Evolutionary conservation across 2,888 invertebrate genomes (phyloP).

Genomic region (Scaptomyza tumidula): DNA sequence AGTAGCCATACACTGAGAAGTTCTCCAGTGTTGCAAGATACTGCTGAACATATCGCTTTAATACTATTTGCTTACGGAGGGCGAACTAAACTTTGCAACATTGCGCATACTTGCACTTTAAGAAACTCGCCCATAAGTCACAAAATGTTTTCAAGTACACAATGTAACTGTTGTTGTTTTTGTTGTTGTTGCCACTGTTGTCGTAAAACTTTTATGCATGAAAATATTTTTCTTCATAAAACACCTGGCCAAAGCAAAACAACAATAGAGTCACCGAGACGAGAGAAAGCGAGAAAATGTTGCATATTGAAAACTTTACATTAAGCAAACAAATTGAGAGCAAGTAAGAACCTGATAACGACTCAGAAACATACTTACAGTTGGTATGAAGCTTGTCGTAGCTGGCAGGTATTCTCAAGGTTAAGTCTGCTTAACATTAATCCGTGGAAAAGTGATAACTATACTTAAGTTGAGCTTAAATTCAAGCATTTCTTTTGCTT

Average conservation of each 20-base stretch:
- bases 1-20: constrained; percentile 15
- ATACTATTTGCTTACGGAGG: constrained; percentile 31
- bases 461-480: neutral
- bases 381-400: constrained; percentile 25
- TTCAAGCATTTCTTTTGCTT: neutral
- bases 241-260: constrained; percentile 61
- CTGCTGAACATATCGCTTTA: constrained; percentile 2
- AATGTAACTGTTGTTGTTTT: constrained; percentile 33
- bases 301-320: constrained; percentile 76
- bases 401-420: constrained; percentile 38
- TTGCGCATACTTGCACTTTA: constrained; percentile 44
- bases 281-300: constrained; percentile 22
- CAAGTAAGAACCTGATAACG: constrained; percentile 53
- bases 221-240: constrained; percentile 71
- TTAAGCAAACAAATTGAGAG: constrained; percentile 61
- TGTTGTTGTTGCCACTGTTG: constrained; percentile 40
- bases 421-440: too few relatives aligned
- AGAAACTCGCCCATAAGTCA: constrained; percentile 56
- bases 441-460: constrained; percentile 6
- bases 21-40: constrained; percentile 26
- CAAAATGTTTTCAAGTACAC: constrained; percentile 56
- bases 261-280: constrained; percentile 6
- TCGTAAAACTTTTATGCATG: constrained; percentile 75
- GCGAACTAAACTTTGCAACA: constrained; percentile 43
- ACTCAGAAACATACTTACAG: constrained; percentile 25